Conservation (phyloP, 1,140 invertebrate species). For the Eriosoma lanigerum region DNA sequence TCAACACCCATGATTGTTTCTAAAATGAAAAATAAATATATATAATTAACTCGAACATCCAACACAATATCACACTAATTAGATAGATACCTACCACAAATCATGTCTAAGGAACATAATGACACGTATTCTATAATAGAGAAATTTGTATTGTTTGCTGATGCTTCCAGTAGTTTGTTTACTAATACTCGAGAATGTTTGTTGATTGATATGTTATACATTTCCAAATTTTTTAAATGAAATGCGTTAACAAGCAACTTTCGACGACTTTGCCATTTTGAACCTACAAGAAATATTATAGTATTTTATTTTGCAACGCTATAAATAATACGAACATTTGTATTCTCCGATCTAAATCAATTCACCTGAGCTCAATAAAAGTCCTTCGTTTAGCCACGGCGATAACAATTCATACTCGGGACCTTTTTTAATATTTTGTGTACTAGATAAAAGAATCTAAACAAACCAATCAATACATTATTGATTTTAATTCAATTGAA, state of each 20-base stretch:
- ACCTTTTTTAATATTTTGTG: conserved; percentile 51
- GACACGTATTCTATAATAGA: conserved; percentile 78
- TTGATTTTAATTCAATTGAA: not conserved
- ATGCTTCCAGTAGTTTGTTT: conserved; percentile 61
- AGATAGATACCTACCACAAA: conserved; percentile 69
- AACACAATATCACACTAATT: not conserved
- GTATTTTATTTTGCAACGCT: not conserved
- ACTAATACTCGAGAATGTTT: conserved; percentile 65
- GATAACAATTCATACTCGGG: conserved; percentile 43
- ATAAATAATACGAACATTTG: not conserved
- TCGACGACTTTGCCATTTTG: conserved; percentile 65
- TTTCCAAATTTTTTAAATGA: conserved; percentile 70
- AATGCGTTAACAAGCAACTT: conserved; percentile 70
- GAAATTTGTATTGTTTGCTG: conserved; percentile 55
- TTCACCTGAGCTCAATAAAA: conserved; percentile 52
- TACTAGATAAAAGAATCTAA: conserved; percentile 44
- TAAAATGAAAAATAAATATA: conserved; percentile 46
- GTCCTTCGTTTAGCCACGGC: conserved; percentile 51
- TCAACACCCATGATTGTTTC: conserved; percentile 56
- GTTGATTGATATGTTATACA: conserved; percentile 67
- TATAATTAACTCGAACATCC: not conserved
- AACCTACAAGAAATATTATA: conserved; percentile 54
- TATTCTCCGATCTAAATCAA: not conserved
- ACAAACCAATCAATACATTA: not conserved
- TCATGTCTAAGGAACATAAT: conserved; percentile 79